Conservation (phyloP, 2,888 invertebrate genomes). For the Zhengitettix transpicula region DNA sequence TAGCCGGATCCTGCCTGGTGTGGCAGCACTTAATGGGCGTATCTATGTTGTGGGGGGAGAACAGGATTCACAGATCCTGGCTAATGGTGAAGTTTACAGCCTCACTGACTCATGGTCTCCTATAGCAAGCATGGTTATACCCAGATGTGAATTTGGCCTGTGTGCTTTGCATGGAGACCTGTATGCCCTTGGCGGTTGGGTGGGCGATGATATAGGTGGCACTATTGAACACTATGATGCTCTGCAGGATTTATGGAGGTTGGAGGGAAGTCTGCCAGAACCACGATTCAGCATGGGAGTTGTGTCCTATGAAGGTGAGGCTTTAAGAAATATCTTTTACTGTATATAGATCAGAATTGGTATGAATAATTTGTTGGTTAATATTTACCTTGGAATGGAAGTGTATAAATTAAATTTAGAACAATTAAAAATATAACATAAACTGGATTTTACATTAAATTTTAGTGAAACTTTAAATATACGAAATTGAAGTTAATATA, state of each 20-base stretch:
- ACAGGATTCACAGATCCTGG: constrained; percentile 72
- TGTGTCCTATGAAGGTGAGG: constrained; percentile 57
- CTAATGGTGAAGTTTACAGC: constrained; percentile 73
- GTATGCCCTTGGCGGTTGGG: constrained; percentile 86
- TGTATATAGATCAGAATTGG: background rate
- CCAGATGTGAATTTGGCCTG: constrained; percentile 78
- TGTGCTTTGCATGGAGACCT: constrained; percentile 67
- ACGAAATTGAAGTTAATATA: too few relatives aligned
- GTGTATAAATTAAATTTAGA: too few relatives aligned
- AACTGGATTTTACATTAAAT: too few relatives aligned
- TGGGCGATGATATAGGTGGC: constrained; percentile 78
- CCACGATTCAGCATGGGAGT: constrained; percentile 86
- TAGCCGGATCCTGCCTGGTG: constrained; percentile 75
- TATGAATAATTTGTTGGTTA: background rate
- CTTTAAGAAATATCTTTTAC: too few relatives aligned
- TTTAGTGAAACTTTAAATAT: too few relatives aligned
- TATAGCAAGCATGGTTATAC: constrained; percentile 54
- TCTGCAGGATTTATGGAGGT: constrained; percentile 55
- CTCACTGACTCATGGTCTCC: constrained; percentile 43
- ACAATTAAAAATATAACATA: too few relatives aligned
- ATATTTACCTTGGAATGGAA: background rate
- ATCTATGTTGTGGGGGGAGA: constrained; percentile 88
- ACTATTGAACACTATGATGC: constrained; percentile 81
- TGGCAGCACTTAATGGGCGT: constrained; percentile 64
- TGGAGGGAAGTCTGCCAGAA: constrained; percentile 62